These are phyloP conservation scores for Vanessa atalanta DNA, from an alignment of 1,140 invertebrate genomes.

Conservation along the genomic window DNA sequence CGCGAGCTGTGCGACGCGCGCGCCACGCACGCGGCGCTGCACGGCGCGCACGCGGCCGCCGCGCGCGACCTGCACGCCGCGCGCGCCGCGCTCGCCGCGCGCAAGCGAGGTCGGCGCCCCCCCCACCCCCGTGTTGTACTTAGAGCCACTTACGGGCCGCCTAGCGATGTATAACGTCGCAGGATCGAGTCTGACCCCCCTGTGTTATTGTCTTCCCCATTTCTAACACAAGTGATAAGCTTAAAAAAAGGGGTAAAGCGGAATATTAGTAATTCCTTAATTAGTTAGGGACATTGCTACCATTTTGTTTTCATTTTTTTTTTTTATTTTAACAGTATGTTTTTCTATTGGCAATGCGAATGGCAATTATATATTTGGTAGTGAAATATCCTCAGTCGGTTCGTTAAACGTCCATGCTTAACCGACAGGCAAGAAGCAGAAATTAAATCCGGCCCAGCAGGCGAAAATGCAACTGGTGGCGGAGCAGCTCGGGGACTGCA, in stretches of 20 bases:
- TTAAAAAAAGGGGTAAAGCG: too few species aligned
- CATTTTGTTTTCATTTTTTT: neutral
- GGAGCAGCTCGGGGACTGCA: slow-evolving; percentile 58
- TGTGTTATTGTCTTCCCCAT: too few species aligned
- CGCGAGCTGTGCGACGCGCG: slow-evolving; percentile 37
- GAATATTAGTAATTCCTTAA: too few species aligned
- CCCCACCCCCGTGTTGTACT: too few species aligned
- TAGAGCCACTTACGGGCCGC: too few species aligned
- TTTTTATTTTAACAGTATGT: neutral
- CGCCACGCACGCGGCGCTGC: slow-evolving; percentile 42
- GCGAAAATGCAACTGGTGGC: slow-evolving; percentile 55
- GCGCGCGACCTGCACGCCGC: slow-evolving; percentile 26
- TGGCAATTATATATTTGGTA: too few species aligned
- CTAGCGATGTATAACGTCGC: too few species aligned
- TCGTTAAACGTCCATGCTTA: neutral
- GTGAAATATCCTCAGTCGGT: too few species aligned
- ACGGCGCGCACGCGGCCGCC: slow-evolving; percentile 45
- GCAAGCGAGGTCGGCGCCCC: slow-evolving; percentile 49
- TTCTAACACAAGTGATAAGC: too few species aligned
- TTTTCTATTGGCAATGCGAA: neutral
- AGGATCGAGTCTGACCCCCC: too few species aligned
- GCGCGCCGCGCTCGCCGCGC: slow-evolving; percentile 37
- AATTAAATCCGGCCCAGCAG: slow-evolving; percentile 58
- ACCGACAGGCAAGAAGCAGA: slow-evolving; percentile 65
- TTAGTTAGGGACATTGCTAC: too few species aligned